Evolutionary conservation across 2,113 vertebrate genomes (phyloP), one percentile per base, ranked within the genome.

Genomic region (Mionectes macconnelli): DNA sequence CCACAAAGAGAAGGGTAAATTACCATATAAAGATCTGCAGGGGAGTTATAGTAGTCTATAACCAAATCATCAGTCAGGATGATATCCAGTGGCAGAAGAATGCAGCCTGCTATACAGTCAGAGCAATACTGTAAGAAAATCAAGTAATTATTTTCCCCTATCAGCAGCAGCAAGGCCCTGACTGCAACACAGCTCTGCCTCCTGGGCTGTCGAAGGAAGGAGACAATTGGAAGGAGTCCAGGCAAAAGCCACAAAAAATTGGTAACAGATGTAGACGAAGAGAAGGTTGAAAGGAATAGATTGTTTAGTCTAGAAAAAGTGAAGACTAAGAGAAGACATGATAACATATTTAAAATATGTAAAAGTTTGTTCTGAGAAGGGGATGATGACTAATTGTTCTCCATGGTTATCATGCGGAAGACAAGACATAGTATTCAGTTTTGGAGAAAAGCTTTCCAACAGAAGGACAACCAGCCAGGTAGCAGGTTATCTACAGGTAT

Each of bases 241-340:
- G 47, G 40, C 83, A 77, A 90, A 94, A 96, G 39, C 47, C 64
- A 92, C 45, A 66, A 90, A 87, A 93, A 90, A 93, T 77, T 39
- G 35, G 4, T 72, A 93, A 81, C 69, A 93, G 68, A 89, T 84
- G 68, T 70, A 90, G 68, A 78, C 90, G 21, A 80, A 86, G 35
- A 14, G 33, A 67, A 84, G 24, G 59, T 42, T 86, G 63, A 78
- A 78, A 75, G 30, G 89, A 74, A 92, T 63, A 67, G 12, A 75
- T 37, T 90, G 89, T 94, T 94, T 94, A 94, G 89, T 96, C 93
- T 94, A 72, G 80, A 70, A 75, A 92, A 72, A 77, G 59, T 4
- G 6, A 85, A 80, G 50, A 39, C 55, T 84, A 64, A 80, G n/a
- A 75, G 52, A 92, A 83, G 78, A 91, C 49, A 79, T 39, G 57